Evolutionary conservation across 1,140 invertebrate species (phyloP).

Genomic region (Wiebesia pumilae): DNA sequence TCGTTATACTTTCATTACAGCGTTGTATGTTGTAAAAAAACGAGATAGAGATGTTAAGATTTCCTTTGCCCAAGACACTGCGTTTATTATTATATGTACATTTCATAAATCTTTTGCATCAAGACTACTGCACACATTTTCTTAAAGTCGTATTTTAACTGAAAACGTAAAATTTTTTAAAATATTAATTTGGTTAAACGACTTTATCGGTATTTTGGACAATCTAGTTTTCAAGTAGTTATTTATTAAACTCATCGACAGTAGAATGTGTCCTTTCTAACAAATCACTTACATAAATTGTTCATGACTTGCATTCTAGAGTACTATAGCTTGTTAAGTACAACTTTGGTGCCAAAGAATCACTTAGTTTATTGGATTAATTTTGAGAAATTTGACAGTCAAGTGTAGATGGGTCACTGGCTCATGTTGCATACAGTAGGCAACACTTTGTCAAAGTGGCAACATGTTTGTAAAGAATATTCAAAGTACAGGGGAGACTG

Average conservation of each 20-base stretch:
- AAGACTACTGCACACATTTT: neutral
- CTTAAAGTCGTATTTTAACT: neutral
- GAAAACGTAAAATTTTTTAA: neutral
- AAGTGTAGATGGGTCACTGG: constrained; percentile 45
- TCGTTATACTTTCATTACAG: neutral
- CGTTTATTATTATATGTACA: neutral
- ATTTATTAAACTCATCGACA: neutral
- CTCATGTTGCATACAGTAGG: constrained; percentile 9
- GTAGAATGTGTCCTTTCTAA: neutral
- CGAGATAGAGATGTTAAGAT: neutral
- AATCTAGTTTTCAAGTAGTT: no score
- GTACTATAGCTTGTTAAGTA: neutral
- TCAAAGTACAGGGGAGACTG: constrained; percentile 57
- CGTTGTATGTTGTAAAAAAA: neutral
- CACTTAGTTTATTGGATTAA: neutral
- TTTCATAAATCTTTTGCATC: neutral
- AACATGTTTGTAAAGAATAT: constrained; percentile 50
- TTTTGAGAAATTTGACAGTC: neutral
- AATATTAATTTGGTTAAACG: neutral
- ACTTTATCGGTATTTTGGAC: neutral
- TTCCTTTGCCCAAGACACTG: neutral
- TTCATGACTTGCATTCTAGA: neutral
- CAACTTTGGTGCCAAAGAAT: neutral
- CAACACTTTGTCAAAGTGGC: constrained; percentile 21
- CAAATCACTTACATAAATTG: neutral